phyloP scores from a whole-genome alignment of 2,888 invertebrate genomes.

The Cryptus viduatorius region DNA sequence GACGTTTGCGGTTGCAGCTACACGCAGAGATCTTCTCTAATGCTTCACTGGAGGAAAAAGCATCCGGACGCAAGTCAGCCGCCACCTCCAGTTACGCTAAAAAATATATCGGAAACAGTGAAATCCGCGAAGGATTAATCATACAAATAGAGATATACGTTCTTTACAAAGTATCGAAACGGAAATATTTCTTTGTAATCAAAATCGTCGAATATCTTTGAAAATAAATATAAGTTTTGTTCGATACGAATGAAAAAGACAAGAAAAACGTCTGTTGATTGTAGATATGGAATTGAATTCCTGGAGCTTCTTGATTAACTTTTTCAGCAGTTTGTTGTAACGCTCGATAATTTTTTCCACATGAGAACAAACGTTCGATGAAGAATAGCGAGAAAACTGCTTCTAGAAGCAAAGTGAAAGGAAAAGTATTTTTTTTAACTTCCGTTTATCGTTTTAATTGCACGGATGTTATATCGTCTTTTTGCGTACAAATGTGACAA shows the following conservation, averaged over 20 bases:
- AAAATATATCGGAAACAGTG: conserved; percentile 58
- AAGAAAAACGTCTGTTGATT: background rate
- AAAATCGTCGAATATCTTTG: background rate
- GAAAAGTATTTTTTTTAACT: conserved; percentile 46
- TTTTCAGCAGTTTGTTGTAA: conserved; percentile 13
- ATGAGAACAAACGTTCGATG: conserved; percentile 21
- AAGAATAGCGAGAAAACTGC: conserved; percentile 22
- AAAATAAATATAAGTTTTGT: conserved; percentile 19
- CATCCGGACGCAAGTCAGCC: conserved; percentile 62
- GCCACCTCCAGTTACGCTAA: conserved; percentile 62
- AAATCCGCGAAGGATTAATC: conserved; percentile 38
- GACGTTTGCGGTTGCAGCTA: conserved; percentile 69
- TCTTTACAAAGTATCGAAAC: background rate
- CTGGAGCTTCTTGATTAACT: background rate
- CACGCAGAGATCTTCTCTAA: conserved; percentile 73
- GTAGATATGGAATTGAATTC: background rate
- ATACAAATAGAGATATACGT: background rate
- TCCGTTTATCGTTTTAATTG: background rate
- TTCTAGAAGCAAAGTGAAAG: conserved; percentile 32
- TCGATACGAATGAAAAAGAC: background rate
- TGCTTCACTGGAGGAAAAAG: conserved; percentile 67
- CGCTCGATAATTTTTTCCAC: background rate
- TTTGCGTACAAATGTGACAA: background rate
- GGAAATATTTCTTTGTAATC: background rate
- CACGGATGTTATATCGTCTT: conserved; percentile 15